phyloP scores from a whole-genome alignment of 2,888 invertebrate species.

The Eilema depressum region DNA sequence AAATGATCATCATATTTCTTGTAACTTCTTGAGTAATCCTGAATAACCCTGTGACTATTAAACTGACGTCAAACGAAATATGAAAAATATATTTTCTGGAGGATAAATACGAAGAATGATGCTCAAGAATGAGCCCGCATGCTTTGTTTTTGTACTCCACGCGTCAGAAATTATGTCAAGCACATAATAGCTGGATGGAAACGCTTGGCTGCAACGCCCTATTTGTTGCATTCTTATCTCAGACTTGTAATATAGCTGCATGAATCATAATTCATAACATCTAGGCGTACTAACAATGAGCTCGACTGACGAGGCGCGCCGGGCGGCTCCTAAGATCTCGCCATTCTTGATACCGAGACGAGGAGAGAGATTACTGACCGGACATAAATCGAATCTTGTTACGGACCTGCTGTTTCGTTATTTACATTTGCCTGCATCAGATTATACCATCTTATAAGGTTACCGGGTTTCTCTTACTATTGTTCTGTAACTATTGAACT shows the following conservation, averaged over 20 bases:
- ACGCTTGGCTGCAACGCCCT: conserved; percentile 79
- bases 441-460: conserved; percentile 79
- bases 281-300: conserved; percentile 77
- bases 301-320: conserved; percentile 79
- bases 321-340: conserved; percentile 75
- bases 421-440: conserved; percentile 74
- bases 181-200: conserved; percentile 68
- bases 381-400: conserved; percentile 81
- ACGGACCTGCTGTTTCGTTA: conserved; percentile 76
- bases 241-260: conserved; percentile 72
- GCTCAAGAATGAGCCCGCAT: conserved; percentile 58
- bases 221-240: conserved; percentile 82
- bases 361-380: conserved; percentile 62
- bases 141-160: conserved; percentile 57
- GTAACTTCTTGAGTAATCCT: conserved; percentile 12
- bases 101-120: conserved; percentile 51
- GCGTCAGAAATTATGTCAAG: conserved; percentile 74
- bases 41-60: conserved; percentile 36
- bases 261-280: conserved; percentile 74
- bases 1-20: conserved; percentile 24
- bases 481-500: conserved; percentile 53
- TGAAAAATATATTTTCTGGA: conserved; percentile 40
- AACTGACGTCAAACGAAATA: conserved; percentile 53
- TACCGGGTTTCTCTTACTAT: conserved; percentile 63
- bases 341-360: conserved; percentile 68